Base-by-base conservation (phyloP, 2,797 vertebrate species). In the Poecilia gillii region DNA sequence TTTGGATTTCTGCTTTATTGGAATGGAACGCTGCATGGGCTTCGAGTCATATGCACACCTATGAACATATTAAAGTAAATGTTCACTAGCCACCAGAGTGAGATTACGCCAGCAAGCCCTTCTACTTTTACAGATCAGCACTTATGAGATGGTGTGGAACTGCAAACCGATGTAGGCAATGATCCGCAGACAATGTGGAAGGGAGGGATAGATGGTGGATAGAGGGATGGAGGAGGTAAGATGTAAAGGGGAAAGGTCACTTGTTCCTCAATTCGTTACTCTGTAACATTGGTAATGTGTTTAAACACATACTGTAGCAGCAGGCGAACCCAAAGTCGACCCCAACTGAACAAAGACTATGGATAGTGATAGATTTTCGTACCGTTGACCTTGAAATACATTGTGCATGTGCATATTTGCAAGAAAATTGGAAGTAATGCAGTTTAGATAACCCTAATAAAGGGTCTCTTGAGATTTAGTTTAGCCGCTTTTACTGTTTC, bases 261-360 rank as follows among this genome's bases (percentile, higher is more conserved):
- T 84, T 4, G 68, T 88, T 88, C 64, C 91, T 91, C 88, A 81
- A 85, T 88, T 88, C 88, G 87, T 91, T 89, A 87, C 86, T 83
- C 68, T 83, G 78, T 76, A 84, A 88, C 2, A 8, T 9, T 3
- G n/a, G 64, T 11, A 55, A 77, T 73, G 89, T 81, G 78, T 81
- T 81, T 75, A 57, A 74, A 75, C 76, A 83, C 75, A 31, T 43
- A 39, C 64, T 49, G 51, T 41, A 62, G 77, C 31, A 62, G 75
- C 70, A 43, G 41, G 75, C 33, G 70, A 9, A 53, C 9, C 23
- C 51, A 53, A 53, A 53, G 47, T 25, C 20, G 1, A 25, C 45
- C 25, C 25, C 45, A 55, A 33, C 13, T 23, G 16, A 5, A 18
- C 6, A 77, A 70, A 33, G 31, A 33, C 33, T 64, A 33, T 64